A percentile compares a stretch with the other conserved stretches of the same genome.
Conservation (phyloP, 2,888 invertebrate genomes). For the Nephrocerus scutellatus region DNA sequence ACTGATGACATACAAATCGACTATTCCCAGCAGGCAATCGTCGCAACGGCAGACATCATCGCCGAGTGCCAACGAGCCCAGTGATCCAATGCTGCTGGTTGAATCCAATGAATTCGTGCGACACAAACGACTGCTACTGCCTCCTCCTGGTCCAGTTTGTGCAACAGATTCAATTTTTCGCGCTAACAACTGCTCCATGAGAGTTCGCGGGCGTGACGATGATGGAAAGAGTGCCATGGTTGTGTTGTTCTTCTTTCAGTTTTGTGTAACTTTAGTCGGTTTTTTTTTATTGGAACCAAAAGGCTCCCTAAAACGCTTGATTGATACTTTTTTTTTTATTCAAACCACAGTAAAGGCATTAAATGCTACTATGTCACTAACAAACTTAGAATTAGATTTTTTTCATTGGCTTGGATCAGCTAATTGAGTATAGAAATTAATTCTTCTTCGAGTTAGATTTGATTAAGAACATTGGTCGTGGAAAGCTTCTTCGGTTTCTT, state of each 20-base stretch:
- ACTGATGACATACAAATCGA: conserved; percentile 62
- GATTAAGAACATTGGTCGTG: no score
- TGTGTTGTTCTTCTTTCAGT: conserved; percentile 2
- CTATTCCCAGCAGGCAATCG: conserved; percentile 75
- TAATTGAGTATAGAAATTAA: no score
- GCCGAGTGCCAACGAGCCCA: conserved; percentile 54
- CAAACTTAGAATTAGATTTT: no score
- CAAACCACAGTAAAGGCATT: no score
- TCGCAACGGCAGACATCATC: conserved; percentile 77
- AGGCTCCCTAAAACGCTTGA: no score
- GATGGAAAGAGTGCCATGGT: conserved; percentile 51
- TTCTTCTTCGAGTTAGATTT: no score
- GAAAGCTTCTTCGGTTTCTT: no score
- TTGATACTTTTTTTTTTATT: no score
- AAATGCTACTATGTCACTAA: no score
- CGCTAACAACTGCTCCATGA: conserved; percentile 74
- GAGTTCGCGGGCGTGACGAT: conserved; percentile 60
- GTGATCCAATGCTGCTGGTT: conserved; percentile 62
- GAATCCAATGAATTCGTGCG: conserved; percentile 73
- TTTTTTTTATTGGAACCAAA: no score
- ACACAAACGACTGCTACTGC: conserved; percentile 49
- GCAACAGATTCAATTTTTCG: conserved; percentile 72
- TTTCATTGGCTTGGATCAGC: no score
- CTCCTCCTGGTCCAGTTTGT: conserved; percentile 42
- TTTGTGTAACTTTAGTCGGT: no score